Percentiles rank a stretch among this genome's conserved stretches.
Evolutionary conservation across 2,797 vertebrate species (phyloP).

Genomic region (Scolopax rusticola): DNA sequence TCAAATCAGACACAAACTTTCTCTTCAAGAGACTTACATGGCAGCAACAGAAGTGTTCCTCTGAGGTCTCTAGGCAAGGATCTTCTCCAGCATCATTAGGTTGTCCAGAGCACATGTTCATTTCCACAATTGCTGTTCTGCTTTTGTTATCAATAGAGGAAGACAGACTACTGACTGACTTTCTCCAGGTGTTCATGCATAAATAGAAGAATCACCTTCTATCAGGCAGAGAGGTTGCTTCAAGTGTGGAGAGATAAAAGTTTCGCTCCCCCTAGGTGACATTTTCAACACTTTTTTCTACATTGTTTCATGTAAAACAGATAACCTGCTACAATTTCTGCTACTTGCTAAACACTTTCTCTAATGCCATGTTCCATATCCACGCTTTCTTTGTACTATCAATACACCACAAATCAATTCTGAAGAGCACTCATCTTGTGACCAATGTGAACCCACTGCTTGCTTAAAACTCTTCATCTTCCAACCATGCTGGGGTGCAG

Average conservation of each 20-base stretch:
- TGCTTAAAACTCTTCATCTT: background rate
- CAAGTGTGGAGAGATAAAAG: background rate
- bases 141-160: background rate
- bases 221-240: background rate
- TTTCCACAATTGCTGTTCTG: background rate
- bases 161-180: background rate
- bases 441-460: background rate
- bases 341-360: background rate
- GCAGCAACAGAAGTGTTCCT: background rate
- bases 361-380: background rate
- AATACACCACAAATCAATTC: background rate
- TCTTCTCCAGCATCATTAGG: background rate
- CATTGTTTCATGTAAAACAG: background rate
- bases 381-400: background rate
- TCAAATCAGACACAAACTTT: background rate
- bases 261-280: background rate
- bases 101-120: background rate
- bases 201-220: background rate
- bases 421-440: background rate
- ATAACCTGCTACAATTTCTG: background rate
- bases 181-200: background rate
- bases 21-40: background rate
- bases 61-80: background rate
- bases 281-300: background rate
- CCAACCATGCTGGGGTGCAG: background rate